phyloP scores from a whole-genome alignment of 2,797 vertebrate species.

The Melanogrammus aeglefinus region DNA sequence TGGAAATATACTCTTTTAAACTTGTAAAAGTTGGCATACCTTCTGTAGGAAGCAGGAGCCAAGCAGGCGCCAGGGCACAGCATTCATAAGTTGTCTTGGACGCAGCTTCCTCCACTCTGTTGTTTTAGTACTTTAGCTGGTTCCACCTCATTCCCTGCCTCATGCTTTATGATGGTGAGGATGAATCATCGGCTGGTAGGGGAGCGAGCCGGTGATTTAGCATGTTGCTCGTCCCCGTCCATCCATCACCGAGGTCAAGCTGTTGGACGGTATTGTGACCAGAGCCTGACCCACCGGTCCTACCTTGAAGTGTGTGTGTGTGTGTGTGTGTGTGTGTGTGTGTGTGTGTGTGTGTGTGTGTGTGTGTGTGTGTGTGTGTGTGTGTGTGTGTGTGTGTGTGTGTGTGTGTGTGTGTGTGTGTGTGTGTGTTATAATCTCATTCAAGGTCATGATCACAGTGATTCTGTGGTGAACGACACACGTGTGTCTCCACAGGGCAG shows the following conservation, averaged over 20 bases:
- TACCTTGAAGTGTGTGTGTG: background rate
- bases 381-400: background rate
- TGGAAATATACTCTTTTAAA: too few species aligned
- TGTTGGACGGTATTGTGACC: slow-evolving; percentile 27
- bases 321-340: too few species aligned
- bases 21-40: too few species aligned
- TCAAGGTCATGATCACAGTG: background rate
- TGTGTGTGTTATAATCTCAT: background rate
- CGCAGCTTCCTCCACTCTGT: background rate
- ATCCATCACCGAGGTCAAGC: background rate
- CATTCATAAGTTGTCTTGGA: background rate
- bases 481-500: background rate
- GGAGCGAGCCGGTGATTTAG: background rate
- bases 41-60: background rate
- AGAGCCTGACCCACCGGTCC: slow-evolving; percentile 5
- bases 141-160: background rate
- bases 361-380: background rate
- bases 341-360: slow-evolving; percentile 1
- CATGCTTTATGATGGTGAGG: background rate
- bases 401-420: slow-evolving; percentile 1
- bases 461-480: background rate
- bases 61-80: background rate
- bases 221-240: background rate
- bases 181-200: background rate
- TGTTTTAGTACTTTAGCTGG: background rate